Evolutionary conservation across 2,113 vertebrate genomes (phyloP).

Genomic region (Vombatus ursinus): DNA sequence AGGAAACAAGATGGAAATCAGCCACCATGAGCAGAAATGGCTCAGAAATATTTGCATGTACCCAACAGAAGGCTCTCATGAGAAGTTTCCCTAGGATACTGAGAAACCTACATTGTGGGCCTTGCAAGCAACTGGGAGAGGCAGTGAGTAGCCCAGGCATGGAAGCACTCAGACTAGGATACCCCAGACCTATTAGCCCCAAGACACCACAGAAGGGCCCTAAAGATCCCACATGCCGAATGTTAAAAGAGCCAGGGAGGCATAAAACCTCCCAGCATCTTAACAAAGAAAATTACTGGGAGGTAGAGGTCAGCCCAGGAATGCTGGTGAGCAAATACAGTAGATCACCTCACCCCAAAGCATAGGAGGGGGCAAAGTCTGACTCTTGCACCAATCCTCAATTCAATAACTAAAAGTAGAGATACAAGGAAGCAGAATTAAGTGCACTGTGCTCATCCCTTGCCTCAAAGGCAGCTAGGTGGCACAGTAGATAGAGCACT

Average conservation of each 20-base stretch:
- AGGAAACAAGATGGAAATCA: not conserved
- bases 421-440: not conserved
- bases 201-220: not conserved
- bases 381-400: not conserved
- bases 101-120: not conserved
- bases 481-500: not conserved
- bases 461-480: not conserved
- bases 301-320: not conserved
- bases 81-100: not conserved
- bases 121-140: not conserved
- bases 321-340: not conserved
- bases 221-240: not conserved
- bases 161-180: not conserved
- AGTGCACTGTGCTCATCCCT: not conserved
- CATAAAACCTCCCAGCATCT: not conserved
- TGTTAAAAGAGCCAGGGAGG: not conserved
- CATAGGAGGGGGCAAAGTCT: not conserved
- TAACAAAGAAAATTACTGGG: not conserved
- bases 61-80: not conserved
- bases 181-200: not conserved
- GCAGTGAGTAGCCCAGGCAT: not conserved
- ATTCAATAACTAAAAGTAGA: not conserved
- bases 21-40: not conserved
- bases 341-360: not conserved
- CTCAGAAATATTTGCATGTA: not conserved